Conservation (phyloP, 2,113 vertebrate species). For the Ceuthmochares aereus region DNA sequence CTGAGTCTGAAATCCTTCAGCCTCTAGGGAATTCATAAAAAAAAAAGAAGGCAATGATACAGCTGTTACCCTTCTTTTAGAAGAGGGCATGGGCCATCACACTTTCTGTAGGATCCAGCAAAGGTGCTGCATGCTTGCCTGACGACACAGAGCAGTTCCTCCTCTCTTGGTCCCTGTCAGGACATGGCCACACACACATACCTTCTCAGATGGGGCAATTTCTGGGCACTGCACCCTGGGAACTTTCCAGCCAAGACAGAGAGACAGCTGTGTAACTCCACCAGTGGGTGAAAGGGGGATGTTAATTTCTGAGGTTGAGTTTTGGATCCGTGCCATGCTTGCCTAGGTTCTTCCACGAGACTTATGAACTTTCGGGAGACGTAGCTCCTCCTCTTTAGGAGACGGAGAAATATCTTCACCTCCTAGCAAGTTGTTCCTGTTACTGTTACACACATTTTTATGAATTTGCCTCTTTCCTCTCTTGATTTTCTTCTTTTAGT, state of each 20-base stretch:
- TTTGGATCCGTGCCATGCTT: background rate
- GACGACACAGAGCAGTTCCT: background rate
- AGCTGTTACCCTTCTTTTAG: background rate
- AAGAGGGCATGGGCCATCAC: background rate
- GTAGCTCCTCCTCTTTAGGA: background rate
- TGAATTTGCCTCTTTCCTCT: background rate
- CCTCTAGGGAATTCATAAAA: background rate
- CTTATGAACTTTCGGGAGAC: background rate
- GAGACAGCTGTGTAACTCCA: background rate
- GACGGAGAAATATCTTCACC: background rate
- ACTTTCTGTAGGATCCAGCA: accelerated
- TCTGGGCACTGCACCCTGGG: background rate
- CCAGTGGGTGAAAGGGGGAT: accelerated
- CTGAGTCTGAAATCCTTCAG: background rate
- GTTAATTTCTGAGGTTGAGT: background rate
- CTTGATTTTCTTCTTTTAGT: background rate
- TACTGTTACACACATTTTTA: background rate
- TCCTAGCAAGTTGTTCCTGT: background rate
- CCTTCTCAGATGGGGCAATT: background rate
- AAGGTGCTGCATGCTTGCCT: background rate
- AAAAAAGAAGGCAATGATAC: background rate
- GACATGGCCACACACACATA: accelerated
- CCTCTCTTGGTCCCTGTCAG: background rate
- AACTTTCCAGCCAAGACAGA: background rate
- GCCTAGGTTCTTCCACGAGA: background rate